Evolutionary conservation across 2,113 vertebrate genomes (phyloP), one percentile per base, ranked within the genome.

Genomic region (Mola mola): DNA sequence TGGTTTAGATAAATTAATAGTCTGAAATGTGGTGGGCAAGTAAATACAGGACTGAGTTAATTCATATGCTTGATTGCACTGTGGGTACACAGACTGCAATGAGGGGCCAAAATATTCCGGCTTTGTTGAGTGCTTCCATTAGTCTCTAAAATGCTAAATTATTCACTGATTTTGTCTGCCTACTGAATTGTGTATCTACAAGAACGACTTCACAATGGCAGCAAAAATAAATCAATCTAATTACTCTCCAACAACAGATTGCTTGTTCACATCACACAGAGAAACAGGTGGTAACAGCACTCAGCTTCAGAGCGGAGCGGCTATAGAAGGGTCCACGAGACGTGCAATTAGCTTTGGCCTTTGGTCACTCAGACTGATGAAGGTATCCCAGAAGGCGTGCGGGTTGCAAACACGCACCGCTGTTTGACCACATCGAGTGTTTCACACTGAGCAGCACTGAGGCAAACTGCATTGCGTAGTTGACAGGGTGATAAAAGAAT

Each of bases 181-280:
- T 49, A 36, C 42, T 69, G 31, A 74, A 66, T 28, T n/a, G n/a
- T n/a, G n/a, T n/a, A n/a, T n/a, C n/a, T n/a, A n/a, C n/a, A n/a
- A n/a, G n/a, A n/a, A n/a, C n/a, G 43, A 72, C 48, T 73, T 72
- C 49, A 66, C 66, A 79, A 50, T 48, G 21, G 20, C 25, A 29
- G 29, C 44, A 71, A 60, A 75, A 68, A 61, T 29, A 28, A 86
- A 85, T 83, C 57, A 48, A 38, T 74, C 43, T 66, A 78, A 85
- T 84, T 44, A 68, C 52, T 71, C 63, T 56, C 33, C 59, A 53
- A 72, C 29, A 73, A 71, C 47, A 62, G 65, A 77, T 75, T 76
- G 66, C 57, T 59, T 67, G 50, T 68, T 81, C 55, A 61, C 41
- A 69, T 73, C 62, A 71, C 51, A 81, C 53, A 61, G 19, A 61